Evolutionary conservation across 2,797 vertebrate species (phyloP).

Genomic region (Stomatorhinus walkeri): DNA sequence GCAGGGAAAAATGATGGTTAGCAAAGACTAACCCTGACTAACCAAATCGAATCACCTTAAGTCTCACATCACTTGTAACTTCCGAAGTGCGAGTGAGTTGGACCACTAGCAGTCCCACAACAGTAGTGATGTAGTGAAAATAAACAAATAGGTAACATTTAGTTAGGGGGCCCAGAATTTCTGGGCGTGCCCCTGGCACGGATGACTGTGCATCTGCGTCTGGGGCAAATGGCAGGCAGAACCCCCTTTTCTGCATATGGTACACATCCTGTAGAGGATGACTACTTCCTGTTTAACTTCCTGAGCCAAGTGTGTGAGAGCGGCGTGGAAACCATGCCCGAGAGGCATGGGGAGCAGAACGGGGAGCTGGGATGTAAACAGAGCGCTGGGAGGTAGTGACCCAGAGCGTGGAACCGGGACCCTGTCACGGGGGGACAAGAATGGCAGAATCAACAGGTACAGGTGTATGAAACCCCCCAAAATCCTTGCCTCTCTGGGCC

Average conservation of each 20-base stretch:
- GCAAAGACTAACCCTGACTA: background rate
- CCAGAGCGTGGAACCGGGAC: background rate
- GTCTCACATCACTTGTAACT: background rate
- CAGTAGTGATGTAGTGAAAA: background rate
- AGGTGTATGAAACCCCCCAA: conserved; percentile 4
- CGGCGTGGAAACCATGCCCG: too few relatives aligned
- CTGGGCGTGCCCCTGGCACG: background rate
- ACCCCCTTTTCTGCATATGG: background rate
- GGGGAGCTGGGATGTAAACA: background rate
- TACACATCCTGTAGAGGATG: too few relatives aligned
- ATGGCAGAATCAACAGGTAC: background rate
- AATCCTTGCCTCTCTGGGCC: background rate
- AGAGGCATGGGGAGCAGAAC: background rate
- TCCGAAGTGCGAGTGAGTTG: background rate
- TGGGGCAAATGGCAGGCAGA: background rate
- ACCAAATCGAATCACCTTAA: background rate
- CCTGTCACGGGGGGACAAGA: conserved; percentile 5
- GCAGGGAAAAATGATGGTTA: background rate
- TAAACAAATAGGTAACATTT: background rate
- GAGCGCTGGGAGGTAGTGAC: background rate
- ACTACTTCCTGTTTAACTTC: too few relatives aligned
- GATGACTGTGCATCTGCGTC: background rate
- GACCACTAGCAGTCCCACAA: background rate
- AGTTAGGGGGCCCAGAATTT: background rate
- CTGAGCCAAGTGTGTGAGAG: background rate